phyloP scores from a whole-genome alignment of 1,140 invertebrate species.

The Ladona fulva region DNA sequence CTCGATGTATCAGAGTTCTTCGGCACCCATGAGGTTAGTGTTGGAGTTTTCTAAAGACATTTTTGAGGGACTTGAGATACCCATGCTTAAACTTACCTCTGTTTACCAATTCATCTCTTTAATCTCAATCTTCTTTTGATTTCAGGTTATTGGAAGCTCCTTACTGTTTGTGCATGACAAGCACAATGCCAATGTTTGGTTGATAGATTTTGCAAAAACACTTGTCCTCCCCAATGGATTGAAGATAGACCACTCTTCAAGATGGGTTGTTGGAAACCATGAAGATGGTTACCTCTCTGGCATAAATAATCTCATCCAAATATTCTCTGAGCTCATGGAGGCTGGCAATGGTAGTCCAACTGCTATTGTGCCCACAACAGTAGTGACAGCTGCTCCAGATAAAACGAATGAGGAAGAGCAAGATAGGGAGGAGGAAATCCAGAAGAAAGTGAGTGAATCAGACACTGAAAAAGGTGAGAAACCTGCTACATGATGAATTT shows the following conservation, averaged over 20 bases:
- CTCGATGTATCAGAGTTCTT: slow-evolving; percentile 82
- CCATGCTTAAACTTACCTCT: neutral
- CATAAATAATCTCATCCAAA: slow-evolving; percentile 85
- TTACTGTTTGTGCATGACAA: slow-evolving; percentile 92
- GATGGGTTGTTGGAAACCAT: slow-evolving; percentile 94
- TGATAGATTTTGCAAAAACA: slow-evolving; percentile 98
- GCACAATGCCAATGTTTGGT: slow-evolving; percentile 80
- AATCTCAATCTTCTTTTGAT: slow-evolving; percentile 26
- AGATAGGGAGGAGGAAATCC: neutral
- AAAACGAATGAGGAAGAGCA: neutral
- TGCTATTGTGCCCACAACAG: neutral
- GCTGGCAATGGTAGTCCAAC: neutral
- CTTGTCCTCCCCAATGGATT: slow-evolving; percentile 65
- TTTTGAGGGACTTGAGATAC: too few species aligned
- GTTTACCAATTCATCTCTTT: neutral
- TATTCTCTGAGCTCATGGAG: slow-evolving; percentile 52
- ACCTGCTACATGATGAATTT: neutral
- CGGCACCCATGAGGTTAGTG: slow-evolving; percentile 66
- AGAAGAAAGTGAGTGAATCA: neutral
- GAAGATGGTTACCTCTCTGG: slow-evolving; percentile 96
- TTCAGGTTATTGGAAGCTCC: slow-evolving; percentile 88
- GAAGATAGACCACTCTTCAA: slow-evolving; percentile 66
- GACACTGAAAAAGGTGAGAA: neutral
- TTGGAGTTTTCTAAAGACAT: too few species aligned
- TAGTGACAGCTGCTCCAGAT: neutral